A percentile compares a stretch with the other conserved stretches of the same genome.
Evolutionary conservation across 2,797 vertebrate species (phyloP).

Genomic region (Rhincodon typus): DNA sequence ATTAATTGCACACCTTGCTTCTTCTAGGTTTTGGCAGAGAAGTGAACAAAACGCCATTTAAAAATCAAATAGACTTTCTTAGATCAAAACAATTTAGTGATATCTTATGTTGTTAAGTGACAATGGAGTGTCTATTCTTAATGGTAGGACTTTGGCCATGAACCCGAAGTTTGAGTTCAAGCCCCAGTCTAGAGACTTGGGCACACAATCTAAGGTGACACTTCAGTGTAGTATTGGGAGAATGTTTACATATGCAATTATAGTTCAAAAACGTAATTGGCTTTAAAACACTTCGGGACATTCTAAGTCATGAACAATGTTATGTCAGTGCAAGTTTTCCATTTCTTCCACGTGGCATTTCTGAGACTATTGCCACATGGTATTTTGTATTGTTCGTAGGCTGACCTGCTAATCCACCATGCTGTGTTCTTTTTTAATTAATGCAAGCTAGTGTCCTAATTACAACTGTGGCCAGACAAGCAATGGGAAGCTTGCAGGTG

Average conservation of each 20-base stretch:
- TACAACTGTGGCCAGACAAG: not conserved
- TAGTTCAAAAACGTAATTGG: not conserved
- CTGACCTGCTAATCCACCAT: not conserved
- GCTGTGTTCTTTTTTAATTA: not conserved
- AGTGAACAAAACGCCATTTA: not conserved
- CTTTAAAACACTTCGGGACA: not conserved
- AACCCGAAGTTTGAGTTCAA: not conserved
- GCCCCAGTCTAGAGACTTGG: not conserved
- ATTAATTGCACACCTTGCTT: constrained; percentile 16
- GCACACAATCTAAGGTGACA: not conserved
- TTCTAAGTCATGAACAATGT: not conserved
- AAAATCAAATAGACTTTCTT: constrained; percentile 5
- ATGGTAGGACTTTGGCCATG: not conserved
- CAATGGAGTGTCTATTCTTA: not conserved
- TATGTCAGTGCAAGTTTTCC: not conserved
- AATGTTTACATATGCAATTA: not conserved
- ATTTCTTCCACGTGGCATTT: not conserved
- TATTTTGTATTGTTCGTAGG: not conserved
- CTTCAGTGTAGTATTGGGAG: not conserved
- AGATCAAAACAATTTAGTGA: not conserved
- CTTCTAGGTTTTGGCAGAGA: not conserved
- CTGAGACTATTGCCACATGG: not conserved
- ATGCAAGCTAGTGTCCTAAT: not conserved
- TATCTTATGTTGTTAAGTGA: not conserved
- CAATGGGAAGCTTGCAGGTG: not conserved